phyloP scores from a whole-genome alignment of 2,888 invertebrate genomes.

The Coelogynopora nodosa region DNA sequence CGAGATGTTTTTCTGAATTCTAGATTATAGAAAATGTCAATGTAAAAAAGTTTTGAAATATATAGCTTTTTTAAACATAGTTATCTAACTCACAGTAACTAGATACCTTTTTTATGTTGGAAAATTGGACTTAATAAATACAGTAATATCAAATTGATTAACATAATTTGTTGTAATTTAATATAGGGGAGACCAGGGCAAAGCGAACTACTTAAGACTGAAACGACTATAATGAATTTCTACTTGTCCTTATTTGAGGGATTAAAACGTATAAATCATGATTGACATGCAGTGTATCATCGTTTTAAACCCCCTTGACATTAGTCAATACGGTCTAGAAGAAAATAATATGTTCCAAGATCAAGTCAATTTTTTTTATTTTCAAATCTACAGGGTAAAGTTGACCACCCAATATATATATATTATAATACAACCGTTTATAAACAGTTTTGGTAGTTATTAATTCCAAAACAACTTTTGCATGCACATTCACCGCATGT shows the following conservation, averaged over 20 bases:
- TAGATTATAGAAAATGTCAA: too few species aligned
- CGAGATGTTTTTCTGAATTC: too few species aligned
- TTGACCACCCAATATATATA: background rate
- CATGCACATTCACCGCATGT: background rate
- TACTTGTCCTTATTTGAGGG: background rate
- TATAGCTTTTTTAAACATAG: too few species aligned
- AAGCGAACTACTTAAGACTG: constrained; percentile 5
- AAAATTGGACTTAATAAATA: too few species aligned
- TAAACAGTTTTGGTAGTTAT: constrained; percentile 18
- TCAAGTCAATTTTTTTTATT: background rate
- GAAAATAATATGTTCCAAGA: background rate
- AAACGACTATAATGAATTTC: background rate
- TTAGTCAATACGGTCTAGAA: background rate
- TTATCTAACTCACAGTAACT: too few species aligned
- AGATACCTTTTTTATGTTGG: too few species aligned
- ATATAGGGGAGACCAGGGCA: background rate
- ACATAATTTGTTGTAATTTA: too few species aligned
- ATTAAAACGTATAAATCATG: constrained; percentile 21
- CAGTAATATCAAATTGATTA: too few species aligned
- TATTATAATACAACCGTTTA: constrained; percentile 8
- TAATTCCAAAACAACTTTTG: constrained; percentile 20
- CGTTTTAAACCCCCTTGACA: background rate
- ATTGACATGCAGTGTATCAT: background rate
- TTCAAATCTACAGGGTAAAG: background rate
- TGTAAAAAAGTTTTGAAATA: too few species aligned